Base-by-base conservation (phyloP, 2,797 vertebrate species). In the Peromyscus aztecus region DNA sequence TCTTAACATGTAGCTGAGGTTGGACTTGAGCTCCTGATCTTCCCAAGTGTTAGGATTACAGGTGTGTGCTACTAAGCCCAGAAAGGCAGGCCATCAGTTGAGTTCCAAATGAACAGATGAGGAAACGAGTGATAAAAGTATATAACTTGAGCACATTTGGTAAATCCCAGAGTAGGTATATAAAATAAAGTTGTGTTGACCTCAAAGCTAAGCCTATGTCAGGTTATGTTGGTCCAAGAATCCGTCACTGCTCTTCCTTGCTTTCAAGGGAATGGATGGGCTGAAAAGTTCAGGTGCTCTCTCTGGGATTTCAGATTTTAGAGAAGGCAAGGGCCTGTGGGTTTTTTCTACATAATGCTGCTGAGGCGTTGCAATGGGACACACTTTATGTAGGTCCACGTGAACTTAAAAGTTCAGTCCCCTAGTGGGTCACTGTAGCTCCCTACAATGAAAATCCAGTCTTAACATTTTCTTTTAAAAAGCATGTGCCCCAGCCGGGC, bases 171-270 rank as follows among this genome's bases (percentile, higher is more conserved):
- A 93, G 43, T 57, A 86, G 46, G 34, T n/a, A 83, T 73, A 27
- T 75, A 27, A 92, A 80, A 57, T 57, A n/a, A 85, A 75, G 16
- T 75, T 94, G 84, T 80, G 57, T 46, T 85, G 65, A 81, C 81
- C 77, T 61, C 85, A 73, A 80, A 94, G 43, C 13, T 78, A 55
- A 92, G 55, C 63, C 67, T 73, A 40, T n/a, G 52, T 73, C n/a
- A 78, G 89, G 67, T 78, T 31, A 52, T 23, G 19, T 84, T 13
- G 40, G 59, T 21, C n/a, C 13, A 92, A 92, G 63, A 85, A 59
- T 52, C 84, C 80, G 31, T 14, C 40, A 61, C 16, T 59, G 6
- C 21, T 86, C 78, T 90, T 81, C 63, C 19, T 94, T 85, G 84
- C 34, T 81, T 94, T 75, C 77, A 49, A 92, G 73, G 73, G 57